phyloP scores from a whole-genome alignment of 2,888 invertebrate species.

The Sarcophaga carnaria region DNA sequence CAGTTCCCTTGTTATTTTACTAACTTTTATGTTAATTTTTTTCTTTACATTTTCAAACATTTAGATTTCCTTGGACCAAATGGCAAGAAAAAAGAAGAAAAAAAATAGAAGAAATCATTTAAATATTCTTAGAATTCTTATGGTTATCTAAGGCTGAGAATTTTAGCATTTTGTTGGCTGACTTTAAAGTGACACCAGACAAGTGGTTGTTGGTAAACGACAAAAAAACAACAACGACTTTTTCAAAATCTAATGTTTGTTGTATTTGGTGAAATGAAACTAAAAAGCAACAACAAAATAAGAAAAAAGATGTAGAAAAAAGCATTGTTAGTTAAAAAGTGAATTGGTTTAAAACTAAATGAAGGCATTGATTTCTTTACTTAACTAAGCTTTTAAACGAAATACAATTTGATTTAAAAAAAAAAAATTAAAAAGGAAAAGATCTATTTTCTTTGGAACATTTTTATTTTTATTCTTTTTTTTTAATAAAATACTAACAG shows the following conservation, averaged over 20 bases:
- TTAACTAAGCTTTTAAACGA: constrained; percentile 42
- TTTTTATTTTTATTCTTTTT: not conserved
- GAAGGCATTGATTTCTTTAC: constrained; percentile 48
- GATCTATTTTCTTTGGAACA: not conserved
- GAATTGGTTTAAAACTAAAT: constrained; percentile 62
- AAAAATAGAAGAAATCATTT: not conserved
- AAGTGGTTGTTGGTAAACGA: constrained; percentile 34
- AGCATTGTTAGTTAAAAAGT: constrained; percentile 62
- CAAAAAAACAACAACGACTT: constrained; percentile 2
- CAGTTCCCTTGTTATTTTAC: not conserved
- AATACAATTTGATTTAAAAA: constrained; percentile 8
- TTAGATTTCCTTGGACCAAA: not conserved
- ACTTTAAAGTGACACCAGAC: constrained; percentile 58
- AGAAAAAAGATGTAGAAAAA: not conserved
- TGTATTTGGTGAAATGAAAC: constrained; percentile 38
- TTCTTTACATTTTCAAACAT: not conserved
- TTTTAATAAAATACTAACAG: not conserved
- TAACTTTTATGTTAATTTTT: constrained; percentile 56
- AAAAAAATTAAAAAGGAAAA: not conserved
- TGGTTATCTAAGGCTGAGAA: constrained; percentile 24
- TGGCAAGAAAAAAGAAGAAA: not conserved
- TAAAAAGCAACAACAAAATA: not conserved
- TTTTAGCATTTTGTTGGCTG: constrained; percentile 37
- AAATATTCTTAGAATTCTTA: constrained; percentile 37
- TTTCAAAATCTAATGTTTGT: not conserved